Conservation (phyloP, 2,888 invertebrate genomes). For the Polydrusus tereticollis region DNA sequence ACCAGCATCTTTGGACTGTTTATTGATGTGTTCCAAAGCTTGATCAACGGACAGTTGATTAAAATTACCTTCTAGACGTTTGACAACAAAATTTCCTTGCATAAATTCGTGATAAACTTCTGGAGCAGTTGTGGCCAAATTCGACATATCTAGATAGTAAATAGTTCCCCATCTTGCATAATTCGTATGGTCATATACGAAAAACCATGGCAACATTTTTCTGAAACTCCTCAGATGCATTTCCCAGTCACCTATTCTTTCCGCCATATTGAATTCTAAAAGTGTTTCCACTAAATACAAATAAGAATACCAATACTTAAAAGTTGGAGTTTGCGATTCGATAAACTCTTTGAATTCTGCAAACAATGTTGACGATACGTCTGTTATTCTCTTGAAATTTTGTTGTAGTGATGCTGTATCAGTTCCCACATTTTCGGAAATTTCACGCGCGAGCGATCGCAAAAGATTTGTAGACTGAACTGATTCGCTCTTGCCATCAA, state of each 20-base stretch:
- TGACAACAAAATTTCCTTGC: background rate
- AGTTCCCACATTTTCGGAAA: too few species aligned
- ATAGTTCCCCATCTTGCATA: background rate
- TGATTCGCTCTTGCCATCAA: conserved; percentile 16
- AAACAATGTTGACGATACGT: too few species aligned
- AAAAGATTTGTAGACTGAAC: too few species aligned
- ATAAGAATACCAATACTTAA: background rate
- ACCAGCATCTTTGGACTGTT: background rate
- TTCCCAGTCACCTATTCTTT: background rate
- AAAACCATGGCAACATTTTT: background rate
- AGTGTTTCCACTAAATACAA: background rate
- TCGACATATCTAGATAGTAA: background rate
- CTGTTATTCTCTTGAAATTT: too few species aligned
- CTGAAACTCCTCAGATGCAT: background rate
- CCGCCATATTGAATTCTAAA: background rate
- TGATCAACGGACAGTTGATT: background rate
- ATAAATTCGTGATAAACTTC: background rate
- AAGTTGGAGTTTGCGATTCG: background rate
- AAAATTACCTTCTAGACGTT: background rate
- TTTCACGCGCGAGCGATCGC: too few species aligned
- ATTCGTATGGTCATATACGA: background rate
- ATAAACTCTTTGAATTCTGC: background rate
- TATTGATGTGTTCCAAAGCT: background rate
- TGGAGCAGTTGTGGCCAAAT: background rate
- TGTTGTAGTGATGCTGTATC: background rate